A percentile compares a stretch with the other conserved stretches of the same genome.
Conservation (phyloP, 2,113 vertebrate genomes). For the Onychostoma macrolepis region DNA sequence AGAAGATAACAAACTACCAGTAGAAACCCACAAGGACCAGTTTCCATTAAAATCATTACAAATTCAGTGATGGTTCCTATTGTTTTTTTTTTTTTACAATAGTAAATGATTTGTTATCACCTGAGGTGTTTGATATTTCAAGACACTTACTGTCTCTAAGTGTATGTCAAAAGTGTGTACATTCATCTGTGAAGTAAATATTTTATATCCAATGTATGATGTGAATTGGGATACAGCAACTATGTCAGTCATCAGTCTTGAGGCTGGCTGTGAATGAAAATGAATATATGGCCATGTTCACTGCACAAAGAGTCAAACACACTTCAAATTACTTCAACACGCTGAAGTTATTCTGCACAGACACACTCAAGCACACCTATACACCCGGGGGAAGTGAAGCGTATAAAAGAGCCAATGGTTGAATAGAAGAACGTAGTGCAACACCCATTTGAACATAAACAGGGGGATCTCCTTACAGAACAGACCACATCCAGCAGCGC, state of each 20-base stretch:
- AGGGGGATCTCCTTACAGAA: slow-evolving; percentile 73
- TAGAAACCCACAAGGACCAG: too few species aligned
- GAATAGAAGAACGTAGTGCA: slow-evolving; percentile 59
- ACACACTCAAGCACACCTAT: slow-evolving; percentile 24
- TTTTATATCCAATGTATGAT: neutral
- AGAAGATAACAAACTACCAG: too few species aligned
- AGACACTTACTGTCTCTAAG: neutral
- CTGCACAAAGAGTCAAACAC: neutral
- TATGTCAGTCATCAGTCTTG: neutral
- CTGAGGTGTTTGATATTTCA: neutral
- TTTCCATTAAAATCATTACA: too few species aligned
- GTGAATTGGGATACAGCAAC: too few species aligned
- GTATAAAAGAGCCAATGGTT: slow-evolving; percentile 68
- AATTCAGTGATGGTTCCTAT: too few species aligned
- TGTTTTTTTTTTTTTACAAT: too few species aligned
- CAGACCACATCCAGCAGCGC: slow-evolving; percentile 64
- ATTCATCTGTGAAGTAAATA: slow-evolving; percentile 2
- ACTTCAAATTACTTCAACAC: neutral
- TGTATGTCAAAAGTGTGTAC: neutral
- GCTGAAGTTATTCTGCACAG: neutral
- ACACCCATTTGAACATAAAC: slow-evolving; percentile 73
- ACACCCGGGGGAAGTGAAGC: slow-evolving; percentile 50
- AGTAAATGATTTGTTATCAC: too few species aligned
- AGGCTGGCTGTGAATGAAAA: neutral
- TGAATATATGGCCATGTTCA: neutral